Evolutionary conservation across 2,888 invertebrate species (phyloP), one percentile per base, ranked within the genome.

Genomic region (Melieria picta): DNA sequence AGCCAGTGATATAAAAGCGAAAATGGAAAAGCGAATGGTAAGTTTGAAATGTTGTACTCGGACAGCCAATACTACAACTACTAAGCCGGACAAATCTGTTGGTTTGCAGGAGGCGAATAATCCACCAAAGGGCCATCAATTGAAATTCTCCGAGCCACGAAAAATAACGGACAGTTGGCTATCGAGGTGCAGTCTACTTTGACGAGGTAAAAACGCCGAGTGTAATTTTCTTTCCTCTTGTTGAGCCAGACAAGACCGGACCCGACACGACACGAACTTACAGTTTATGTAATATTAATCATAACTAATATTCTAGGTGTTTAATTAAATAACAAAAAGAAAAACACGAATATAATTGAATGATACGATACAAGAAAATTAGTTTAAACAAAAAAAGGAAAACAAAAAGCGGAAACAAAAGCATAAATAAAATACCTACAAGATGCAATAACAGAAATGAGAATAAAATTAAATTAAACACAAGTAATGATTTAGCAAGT

Each of bases 1-100:
- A 87, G 98, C 99, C 72, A 93, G 96, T 87, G 98, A 98, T 88
- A 98, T 98, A 84, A 98, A 98, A 89, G 93, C 95, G 74, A 98
- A 98, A 91, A 97, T 96, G 93, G 98, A 98, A 89, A 96, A 97
- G 87, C 97, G 97, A 92, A 90, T 98, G 94, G 98, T 97, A 89
- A 75, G 65, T 65, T 43, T 6, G 4, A 50, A 11, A 52, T 4
- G 4, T 30, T 52, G 1, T 11, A 42, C 42, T 50, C 45, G 9
- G 5, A 7, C 5, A 43, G 30, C 13, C 50, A 16, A 56, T 47
- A 16, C 13, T 11, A n/a, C n/a, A 9, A n/a, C n/a, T 5, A 13
- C 5, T 48, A 62, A 52, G 57, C 60, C 11, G 30, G 16, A 50
- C 45, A 3, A 11, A 13, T 7, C 52, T 10, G 46, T 61, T 10